Conservation (phyloP, 2,797 vertebrate genomes). For the Neosilurus hyrtlii region DNA sequence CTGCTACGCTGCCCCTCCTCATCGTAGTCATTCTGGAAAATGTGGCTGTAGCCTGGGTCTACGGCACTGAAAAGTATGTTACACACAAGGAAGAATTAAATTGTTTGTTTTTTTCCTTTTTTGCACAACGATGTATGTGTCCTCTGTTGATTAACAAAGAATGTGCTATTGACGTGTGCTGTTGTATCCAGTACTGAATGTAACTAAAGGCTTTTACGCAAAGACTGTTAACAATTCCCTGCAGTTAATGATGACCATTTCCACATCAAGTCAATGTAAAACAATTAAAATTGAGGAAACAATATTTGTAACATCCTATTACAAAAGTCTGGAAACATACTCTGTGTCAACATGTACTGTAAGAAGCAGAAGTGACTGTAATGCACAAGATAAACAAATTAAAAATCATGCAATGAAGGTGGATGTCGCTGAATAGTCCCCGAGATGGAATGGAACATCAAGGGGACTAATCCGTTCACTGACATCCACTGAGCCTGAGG, state of each 20-base stretch:
- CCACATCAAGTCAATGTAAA: neutral
- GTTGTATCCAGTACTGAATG: neutral
- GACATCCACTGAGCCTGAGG: no score
- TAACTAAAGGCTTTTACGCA: neutral
- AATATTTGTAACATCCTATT: constrained; percentile 7
- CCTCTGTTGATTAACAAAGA: neutral
- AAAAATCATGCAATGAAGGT: no score
- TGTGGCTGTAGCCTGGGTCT: constrained; percentile 86
- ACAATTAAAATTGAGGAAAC: neutral
- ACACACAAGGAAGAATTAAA: neutral
- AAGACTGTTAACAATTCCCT: neutral
- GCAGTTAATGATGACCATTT: neutral
- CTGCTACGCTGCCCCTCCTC: constrained; percentile 90
- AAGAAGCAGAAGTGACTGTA: neutral
- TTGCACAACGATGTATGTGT: neutral
- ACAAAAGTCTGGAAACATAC: neutral
- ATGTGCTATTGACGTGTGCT: neutral
- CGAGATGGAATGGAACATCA: no score
- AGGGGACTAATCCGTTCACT: no score
- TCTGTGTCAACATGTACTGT: neutral
- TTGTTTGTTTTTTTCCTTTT: neutral
- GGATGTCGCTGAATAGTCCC: no score
- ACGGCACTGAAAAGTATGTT: constrained; percentile 91
- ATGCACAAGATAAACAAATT: neutral
- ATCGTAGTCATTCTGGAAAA: constrained; percentile 94